phyloP scores from a whole-genome alignment of 2,888 invertebrate genomes.

The Stramonita haemastoma region DNA sequence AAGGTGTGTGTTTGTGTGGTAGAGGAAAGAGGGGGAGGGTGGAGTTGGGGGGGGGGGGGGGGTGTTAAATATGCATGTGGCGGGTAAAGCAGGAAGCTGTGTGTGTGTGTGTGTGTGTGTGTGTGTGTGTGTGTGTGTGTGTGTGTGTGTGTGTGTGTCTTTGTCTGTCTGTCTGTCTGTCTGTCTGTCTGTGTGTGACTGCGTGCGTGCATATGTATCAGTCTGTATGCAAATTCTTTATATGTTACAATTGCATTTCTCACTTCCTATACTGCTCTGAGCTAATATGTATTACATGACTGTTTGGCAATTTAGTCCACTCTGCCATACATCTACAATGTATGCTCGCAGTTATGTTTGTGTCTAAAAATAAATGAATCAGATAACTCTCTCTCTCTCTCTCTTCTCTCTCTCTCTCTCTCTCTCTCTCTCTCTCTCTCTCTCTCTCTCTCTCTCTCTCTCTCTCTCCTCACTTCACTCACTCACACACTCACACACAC shows the following conservation, averaged over 20 bases:
- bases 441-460: no score
- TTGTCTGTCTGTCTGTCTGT: background rate
- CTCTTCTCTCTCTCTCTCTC: no score
- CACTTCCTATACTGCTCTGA: background rate
- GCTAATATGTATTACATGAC: background rate
- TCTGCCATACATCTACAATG: background rate
- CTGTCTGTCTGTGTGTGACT: background rate
- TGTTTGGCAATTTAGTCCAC: background rate
- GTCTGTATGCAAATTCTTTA: background rate
- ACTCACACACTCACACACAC: no score
- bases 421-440: no score
- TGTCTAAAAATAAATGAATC: background rate
- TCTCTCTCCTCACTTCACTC: no score
- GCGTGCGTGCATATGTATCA: background rate
- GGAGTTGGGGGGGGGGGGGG: background rate
- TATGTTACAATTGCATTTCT: background rate
- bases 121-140: background rate
- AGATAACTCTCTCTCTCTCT: no score
- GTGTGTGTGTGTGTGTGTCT: background rate
- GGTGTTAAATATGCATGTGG: background rate
- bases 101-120: background rate
- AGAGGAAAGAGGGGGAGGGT: background rate
- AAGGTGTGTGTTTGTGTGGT: background rate
- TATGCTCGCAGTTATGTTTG: background rate
- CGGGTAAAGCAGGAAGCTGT: background rate